These are phyloP conservation scores for Chymomyza procnemis DNA, from an alignment of 2,888 invertebrate species.

Conservation along the genomic window DNA sequence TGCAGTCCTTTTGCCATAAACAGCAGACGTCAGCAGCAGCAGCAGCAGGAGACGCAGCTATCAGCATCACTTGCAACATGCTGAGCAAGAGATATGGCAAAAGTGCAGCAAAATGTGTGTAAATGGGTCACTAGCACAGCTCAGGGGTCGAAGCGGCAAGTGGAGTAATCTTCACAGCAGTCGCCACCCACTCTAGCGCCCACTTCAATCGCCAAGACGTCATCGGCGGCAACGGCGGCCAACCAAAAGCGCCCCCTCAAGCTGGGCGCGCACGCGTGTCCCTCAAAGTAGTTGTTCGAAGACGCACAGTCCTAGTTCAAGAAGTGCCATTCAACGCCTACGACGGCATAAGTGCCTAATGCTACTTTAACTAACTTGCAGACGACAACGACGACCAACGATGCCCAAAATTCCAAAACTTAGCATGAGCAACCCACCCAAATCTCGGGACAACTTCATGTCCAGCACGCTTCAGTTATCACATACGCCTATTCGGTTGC, in stretches of 20 bases:
- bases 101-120: constrained; percentile 5
- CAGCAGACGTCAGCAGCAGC: constrained; percentile 22
- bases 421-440: neutral
- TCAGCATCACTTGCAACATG: constrained; percentile 20
- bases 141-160: neutral
- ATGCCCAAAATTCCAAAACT: neutral
- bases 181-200: neutral
- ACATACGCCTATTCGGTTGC: neutral
- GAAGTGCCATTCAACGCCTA: neutral
- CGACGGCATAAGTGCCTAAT: constrained; percentile 15
- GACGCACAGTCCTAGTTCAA: neutral
- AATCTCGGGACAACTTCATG: neutral
- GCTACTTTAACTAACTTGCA: neutral
- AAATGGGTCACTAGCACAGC: constrained; percentile 66
- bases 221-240: neutral
- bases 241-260: neutral
- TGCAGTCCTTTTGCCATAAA: constrained; percentile 37
- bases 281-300: neutral
- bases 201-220: neutral
- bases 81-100: constrained; percentile 18
- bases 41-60: constrained; percentile 8
- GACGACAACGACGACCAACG: neutral
- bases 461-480: constrained; percentile 1
- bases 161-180: neutral
- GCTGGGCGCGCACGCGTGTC: constrained; percentile 1